These are phyloP conservation scores for Pomacea maculata DNA, from an alignment of 1,140 invertebrate genomes.

Conservation along the genomic window DNA sequence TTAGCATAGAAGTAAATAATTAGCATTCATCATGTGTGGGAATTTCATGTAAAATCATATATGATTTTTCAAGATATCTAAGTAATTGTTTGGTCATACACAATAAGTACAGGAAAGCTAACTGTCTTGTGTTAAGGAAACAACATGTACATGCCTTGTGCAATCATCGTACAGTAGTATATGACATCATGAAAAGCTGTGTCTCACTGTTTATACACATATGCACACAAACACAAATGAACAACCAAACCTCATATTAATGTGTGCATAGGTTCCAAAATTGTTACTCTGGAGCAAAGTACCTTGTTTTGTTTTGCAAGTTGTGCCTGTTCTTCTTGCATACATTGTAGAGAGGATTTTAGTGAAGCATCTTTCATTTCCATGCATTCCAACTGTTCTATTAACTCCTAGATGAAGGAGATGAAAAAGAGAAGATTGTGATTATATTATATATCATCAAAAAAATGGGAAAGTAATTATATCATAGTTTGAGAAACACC, in stretches of 20 bases:
- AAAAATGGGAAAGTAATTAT: neutral
- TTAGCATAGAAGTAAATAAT: too few species aligned
- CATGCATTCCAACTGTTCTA: conserved; percentile 60
- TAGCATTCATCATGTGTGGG: too few species aligned
- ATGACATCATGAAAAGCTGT: too few species aligned
- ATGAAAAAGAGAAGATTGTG: conserved; percentile 6
- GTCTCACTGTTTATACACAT: neutral
- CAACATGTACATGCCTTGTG: too few species aligned
- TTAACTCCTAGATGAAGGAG: conserved; percentile 40
- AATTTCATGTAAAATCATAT: too few species aligned
- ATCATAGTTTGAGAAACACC: neutral
- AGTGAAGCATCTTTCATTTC: conserved; percentile 61
- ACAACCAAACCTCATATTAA: neutral
- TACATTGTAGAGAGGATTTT: conserved; percentile 51
- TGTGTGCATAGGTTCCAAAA: neutral
- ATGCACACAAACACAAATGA: neutral
- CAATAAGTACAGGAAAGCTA: too few species aligned
- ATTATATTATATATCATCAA: neutral
- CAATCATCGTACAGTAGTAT: too few species aligned
- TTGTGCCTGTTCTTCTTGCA: conserved; percentile 53
- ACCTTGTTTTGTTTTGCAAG: conserved; percentile 50
- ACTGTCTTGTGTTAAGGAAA: too few species aligned
- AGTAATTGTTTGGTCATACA: too few species aligned
- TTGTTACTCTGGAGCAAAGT: neutral
- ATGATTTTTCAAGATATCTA: too few species aligned